phyloP scores from a whole-genome alignment of 1,140 invertebrate species.

The Propsilocerus akamusi region DNA sequence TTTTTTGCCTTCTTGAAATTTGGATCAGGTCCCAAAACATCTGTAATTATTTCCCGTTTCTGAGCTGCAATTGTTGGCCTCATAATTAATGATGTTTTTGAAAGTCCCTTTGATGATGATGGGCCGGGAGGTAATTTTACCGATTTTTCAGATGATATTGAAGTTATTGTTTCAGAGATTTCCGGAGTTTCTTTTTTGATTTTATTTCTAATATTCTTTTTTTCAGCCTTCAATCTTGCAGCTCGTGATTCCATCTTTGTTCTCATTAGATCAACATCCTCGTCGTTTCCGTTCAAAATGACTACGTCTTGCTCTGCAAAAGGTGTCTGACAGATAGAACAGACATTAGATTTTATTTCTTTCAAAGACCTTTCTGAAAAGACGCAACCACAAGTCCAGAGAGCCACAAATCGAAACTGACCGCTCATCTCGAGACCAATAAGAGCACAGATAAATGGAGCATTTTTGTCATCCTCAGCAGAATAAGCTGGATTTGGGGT shows the following conservation, averaged over 20 bases:
- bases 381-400: conserved; percentile 93
- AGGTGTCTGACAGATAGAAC: conserved; percentile 47
- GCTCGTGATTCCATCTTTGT: conserved; percentile 42
- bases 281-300: conserved; percentile 66
- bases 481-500: conserved; percentile 72
- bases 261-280: conserved; percentile 50
- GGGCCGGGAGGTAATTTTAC: conserved; percentile 7
- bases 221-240: conserved; percentile 43
- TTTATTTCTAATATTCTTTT: conserved; percentile 29
- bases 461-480: conserved; percentile 49
- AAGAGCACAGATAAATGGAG: conserved; percentile 87
- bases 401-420: conserved; percentile 74
- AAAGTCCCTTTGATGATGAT: conserved; percentile 9
- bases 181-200: conserved; percentile 9
- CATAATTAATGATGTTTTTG: no score
- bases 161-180: conserved; percentile 7
- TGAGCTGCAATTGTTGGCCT: conserved; percentile 13
- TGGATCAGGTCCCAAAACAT: conserved; percentile 32
- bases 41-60: conserved; percentile 18
- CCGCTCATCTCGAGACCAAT: conserved; percentile 95
- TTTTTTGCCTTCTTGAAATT: conserved; percentile 57
- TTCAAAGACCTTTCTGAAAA: conserved; percentile 88
- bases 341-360: conserved; percentile 51
- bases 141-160: not conserved
- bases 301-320: conserved; percentile 66